Evolutionary conservation across 2,797 vertebrate species (phyloP), one percentile per base, ranked within the genome.

Genomic region (Oophaga sylvatica): DNA sequence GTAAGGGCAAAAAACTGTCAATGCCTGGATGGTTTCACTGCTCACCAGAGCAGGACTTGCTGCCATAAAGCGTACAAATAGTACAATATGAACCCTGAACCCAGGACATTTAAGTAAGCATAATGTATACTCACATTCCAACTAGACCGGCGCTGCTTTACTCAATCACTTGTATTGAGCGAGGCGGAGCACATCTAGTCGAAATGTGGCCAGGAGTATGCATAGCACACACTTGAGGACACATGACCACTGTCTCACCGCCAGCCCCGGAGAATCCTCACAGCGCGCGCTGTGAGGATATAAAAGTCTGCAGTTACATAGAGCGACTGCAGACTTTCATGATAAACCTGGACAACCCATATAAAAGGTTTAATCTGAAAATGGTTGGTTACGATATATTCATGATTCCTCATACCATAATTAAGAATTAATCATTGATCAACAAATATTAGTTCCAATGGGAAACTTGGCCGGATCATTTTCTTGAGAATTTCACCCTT

Each of bases 401-500:
- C 12, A 29, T 29, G 65, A 29, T 67, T 67, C 65, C 26, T 26
- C 10, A 67, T 29, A 35, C 26, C 53, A 59, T 53, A 79, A 79
- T 80, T 1, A 80, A 62, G 53, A 70, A 29, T 70, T 26, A 22
- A 60, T 75, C 57, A 16, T 15, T 77, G 26, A 19, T 76, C 31
- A 82, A n/a, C 6, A 48, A 16, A 75, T 45, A 67, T 13, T 65
- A 65, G 12, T 76, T 17, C 19, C 16, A 53, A 11, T 41, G 7
- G 5, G 48, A 15, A 59, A 77, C 71, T 80, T 83, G 87, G 31
- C 76, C 5, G 7, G 15, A 29, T 41, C 20, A 19, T 3, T 29
- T 81, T 84, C 86, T 75, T 67, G 26, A 56, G 67, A 84, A 88
- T 29, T 88, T 29, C 35, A 77, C 22, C 15, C n/a, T 60, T 67